phyloP scores from a whole-genome alignment of 2,113 vertebrate genomes.

The Phycodurus eques region DNA sequence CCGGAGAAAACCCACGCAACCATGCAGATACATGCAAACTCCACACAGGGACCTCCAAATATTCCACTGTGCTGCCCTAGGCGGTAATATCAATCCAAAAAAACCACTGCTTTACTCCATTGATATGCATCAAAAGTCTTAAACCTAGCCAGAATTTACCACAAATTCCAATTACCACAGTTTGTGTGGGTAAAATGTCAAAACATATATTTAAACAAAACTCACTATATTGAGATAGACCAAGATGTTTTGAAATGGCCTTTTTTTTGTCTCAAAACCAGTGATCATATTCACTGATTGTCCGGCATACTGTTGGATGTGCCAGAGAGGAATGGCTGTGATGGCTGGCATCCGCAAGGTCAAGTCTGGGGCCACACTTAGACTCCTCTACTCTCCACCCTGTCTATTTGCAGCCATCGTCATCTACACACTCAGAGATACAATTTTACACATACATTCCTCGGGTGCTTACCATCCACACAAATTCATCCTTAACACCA shows the following conservation, averaged over 20 bases:
- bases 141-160: no score
- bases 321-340: conserved; percentile 51
- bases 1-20: neutral
- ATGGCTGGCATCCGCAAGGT: conserved; percentile 57
- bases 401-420: conserved; percentile 29
- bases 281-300: conserved; percentile 31
- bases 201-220: no score
- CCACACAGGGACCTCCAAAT: no score
- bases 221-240: no score
- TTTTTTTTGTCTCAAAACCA: conserved; percentile 1
- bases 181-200: no score
- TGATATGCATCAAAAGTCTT: no score
- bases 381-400: conserved; percentile 42
- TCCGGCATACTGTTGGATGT: conserved; percentile 44
- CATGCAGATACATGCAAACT: no score
- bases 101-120: no score
- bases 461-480: conserved; percentile 21
- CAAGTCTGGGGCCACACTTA: conserved; percentile 59
- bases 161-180: no score
- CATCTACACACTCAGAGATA: conserved; percentile 33
- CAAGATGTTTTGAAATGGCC: conserved; percentile 27
- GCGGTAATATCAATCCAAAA: no score
- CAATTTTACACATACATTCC: conserved; percentile 50
- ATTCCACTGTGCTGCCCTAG: no score
- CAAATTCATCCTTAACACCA: conserved; percentile 13